Evolutionary conservation across 2,888 invertebrate species (phyloP), one percentile per base, ranked within the genome.

Genomic region (Campoletis raptor): DNA sequence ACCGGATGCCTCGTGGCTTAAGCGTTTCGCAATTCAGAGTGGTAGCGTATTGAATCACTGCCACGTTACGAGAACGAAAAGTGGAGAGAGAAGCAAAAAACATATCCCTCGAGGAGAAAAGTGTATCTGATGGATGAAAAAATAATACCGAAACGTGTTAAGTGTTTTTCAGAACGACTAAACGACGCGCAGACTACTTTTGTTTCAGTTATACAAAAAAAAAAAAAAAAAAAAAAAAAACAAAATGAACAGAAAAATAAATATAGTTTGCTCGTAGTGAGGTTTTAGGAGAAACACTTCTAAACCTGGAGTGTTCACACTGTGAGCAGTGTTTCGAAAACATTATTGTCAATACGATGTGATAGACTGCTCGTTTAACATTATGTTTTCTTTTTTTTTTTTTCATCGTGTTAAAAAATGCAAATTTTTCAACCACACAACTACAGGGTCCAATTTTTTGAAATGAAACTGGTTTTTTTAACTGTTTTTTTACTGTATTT

Each of bases 1-100:
- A 54, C 30, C 70, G 84, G 80, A 80, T 80, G 52, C 77, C 18
- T 69, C 61, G 40, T 15, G 54, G 73, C 61, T 74, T 67, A 74
- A 66, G 37, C 70, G 30, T 70, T 37, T 85, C 70, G 70, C 42
- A 64, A 61, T 66, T 64, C 72, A 72, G 57, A 45, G 70, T 48
- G 45, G 54, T 69, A 40, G 30, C 78, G 24, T 57, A 73, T 78
- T 15, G 78, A 67, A 78, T 83, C 78, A 74, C 45, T 45, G 67
- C 45, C 57, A 15, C 70, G 57, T 70, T 69, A 40, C 48, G 66
- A 74, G 45, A 74, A 77, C 52, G 61, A 40, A 18, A 61, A 30
- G 74, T 69, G 48, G 54, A 40, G 45, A 48, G 54, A 45, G 45
- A 30, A 30, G 57, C 21, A 15, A 61, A 69, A 36, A 36, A 61